phyloP scores from a whole-genome alignment of 92 coral and sea anemone genomes.

The Parazoanthus swiftii region DNA sequence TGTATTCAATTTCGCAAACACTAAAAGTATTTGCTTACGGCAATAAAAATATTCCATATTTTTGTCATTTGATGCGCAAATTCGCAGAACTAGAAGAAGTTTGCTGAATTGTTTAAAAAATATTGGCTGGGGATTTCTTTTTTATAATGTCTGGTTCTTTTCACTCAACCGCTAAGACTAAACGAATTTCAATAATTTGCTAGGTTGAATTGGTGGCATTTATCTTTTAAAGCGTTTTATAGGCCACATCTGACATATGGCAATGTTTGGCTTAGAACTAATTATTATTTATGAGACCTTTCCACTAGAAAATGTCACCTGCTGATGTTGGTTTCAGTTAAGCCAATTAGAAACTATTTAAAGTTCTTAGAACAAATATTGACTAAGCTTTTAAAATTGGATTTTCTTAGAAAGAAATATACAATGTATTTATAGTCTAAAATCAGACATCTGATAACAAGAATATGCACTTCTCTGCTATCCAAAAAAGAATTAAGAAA shows the following conservation, averaged over 20 bases:
- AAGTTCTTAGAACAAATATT: no score
- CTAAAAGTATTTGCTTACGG: neutral
- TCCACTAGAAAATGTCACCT: neutral
- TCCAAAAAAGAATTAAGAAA: no score
- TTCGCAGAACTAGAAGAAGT: neutral
- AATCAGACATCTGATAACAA: neutral
- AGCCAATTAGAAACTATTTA: neutral
- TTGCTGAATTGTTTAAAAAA: neutral
- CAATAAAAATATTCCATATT: no score
- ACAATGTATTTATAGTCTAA: neutral
- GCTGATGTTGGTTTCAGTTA: neutral
- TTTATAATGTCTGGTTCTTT: neutral
- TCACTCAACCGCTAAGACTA: neutral
- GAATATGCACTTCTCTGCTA: no score
- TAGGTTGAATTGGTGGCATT: neutral
- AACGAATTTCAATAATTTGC: neutral
- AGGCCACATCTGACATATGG: neutral
- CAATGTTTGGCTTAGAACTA: neutral
- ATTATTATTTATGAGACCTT: neutral
- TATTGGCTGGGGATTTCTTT: neutral
- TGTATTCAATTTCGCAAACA: neutral
- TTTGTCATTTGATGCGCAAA: neutral
- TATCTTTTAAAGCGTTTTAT: no score
- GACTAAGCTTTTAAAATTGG: no score
- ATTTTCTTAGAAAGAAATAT: neutral